Evolutionary conservation across 2,797 vertebrate genomes (phyloP).

Genomic region (Mastacembelus armatus): DNA sequence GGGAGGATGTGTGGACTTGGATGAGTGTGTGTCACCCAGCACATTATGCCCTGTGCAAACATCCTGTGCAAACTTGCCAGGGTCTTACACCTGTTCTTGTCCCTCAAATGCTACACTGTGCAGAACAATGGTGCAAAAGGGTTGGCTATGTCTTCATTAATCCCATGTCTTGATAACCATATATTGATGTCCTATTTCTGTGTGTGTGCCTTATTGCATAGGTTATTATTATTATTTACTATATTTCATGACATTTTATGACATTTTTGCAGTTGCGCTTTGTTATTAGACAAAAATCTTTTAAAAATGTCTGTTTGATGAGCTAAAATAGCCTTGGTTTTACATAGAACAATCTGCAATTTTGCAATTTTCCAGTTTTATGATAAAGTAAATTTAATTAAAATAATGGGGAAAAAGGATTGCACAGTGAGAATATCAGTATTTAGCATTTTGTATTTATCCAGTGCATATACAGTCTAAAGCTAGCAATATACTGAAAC

Average conservation of each 20-base stretch:
- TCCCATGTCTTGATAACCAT: not conserved
- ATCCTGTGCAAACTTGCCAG: conserved; percentile 79
- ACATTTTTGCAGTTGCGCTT: not conserved
- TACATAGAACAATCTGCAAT: too few species aligned
- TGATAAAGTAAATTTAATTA: too few species aligned
- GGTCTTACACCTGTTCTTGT: conserved; percentile 83
- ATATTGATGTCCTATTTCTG: not conserved
- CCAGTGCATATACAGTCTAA: too few species aligned
- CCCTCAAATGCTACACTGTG: conserved; percentile 62
- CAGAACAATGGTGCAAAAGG: conserved; percentile 58
- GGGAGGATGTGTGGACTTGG: conserved; percentile 78
- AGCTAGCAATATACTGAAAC: too few species aligned
- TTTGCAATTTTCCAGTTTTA: too few species aligned
- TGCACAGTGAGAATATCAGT: too few species aligned
- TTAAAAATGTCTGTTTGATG: too few species aligned
- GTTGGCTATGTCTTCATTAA: conserved; percentile 73
- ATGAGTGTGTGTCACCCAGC: conserved; percentile 78
- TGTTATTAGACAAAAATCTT: not conserved
- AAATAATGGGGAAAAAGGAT: too few species aligned
- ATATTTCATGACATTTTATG: too few species aligned
- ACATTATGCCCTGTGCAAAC: conserved; percentile 71
- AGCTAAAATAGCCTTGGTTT: too few species aligned
- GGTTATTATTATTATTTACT: too few species aligned
- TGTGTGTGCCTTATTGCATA: not conserved
- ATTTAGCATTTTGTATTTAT: too few species aligned